These are phyloP conservation scores for Pygocentrus nattereri DNA, from an alignment of 2,797 vertebrate genomes.

Conservation along the genomic window DNA sequence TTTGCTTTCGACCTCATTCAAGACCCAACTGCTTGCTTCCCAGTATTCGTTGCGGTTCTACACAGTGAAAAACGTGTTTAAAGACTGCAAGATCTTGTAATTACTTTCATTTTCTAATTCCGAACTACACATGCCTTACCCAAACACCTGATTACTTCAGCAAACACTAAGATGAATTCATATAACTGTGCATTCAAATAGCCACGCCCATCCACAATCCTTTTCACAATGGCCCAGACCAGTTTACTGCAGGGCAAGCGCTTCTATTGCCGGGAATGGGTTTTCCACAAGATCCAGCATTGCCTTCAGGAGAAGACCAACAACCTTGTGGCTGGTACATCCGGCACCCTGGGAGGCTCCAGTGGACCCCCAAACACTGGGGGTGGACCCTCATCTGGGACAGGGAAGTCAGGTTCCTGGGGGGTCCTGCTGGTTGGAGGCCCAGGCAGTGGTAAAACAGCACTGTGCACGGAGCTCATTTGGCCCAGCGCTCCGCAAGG, in stretches of 20 bases:
- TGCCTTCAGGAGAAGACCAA: conserved; percentile 96
- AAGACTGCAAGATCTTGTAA: too few species aligned
- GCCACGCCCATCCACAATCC: conserved; percentile 66
- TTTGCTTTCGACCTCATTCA: too few species aligned
- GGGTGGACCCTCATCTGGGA: conserved; percentile 49
- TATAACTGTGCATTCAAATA: not conserved
- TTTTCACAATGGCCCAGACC: conserved; percentile 89
- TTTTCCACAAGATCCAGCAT: conserved; percentile 99
- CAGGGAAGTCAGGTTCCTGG: conserved; percentile 85
- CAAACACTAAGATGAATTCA: not conserved
- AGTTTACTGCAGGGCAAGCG: conserved; percentile 97
- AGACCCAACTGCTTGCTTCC: too few species aligned
- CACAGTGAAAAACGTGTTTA: too few species aligned
- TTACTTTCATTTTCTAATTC: too few species aligned
- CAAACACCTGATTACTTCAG: not conserved
- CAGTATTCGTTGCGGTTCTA: too few species aligned
- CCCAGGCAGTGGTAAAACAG: conserved; percentile 95
- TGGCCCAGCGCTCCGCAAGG: conserved; percentile 91
- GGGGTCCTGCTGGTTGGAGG: conserved; percentile 96
- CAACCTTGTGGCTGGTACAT: conserved; percentile 76
- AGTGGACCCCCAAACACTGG: conserved; percentile 71
- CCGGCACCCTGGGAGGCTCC: conserved; percentile 70
- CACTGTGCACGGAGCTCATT: conserved; percentile 92
- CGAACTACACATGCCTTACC: not conserved
- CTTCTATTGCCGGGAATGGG: conserved; percentile 99